These are phyloP conservation scores for Heteromyza rotundicornis DNA, from an alignment of 2,888 invertebrate species.

Conservation along the genomic window DNA sequence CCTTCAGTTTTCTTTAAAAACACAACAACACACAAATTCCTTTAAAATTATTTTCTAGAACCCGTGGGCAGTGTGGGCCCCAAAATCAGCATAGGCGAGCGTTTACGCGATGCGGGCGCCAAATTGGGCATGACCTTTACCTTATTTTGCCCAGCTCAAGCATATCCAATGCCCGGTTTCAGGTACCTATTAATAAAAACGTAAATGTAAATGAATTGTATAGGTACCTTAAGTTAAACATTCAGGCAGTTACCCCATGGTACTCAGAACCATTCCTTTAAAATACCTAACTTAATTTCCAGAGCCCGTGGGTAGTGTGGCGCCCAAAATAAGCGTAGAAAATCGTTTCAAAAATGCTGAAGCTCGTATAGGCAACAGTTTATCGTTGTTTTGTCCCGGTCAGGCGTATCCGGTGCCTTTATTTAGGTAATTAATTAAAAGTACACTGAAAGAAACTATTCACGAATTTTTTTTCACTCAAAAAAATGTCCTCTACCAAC, in stretches of 20 bases:
- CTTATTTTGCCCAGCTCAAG: constrained; percentile 77
- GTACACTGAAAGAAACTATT: no score
- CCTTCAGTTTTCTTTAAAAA: neutral
- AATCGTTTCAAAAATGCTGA: constrained; percentile 69
- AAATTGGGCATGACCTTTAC: constrained; percentile 66
- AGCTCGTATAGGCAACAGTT: constrained; percentile 56
- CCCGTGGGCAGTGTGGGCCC: constrained; percentile 65
- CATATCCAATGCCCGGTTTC: constrained; percentile 75
- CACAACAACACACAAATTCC: neutral
- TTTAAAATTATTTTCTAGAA: constrained; percentile 47
- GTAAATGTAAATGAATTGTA: neutral
- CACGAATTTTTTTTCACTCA: no score
- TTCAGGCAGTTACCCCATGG: constrained; percentile 36
- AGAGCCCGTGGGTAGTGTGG: constrained; percentile 68
- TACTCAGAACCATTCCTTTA: neutral
- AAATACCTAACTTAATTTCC: constrained; percentile 4
- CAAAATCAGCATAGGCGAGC: constrained; percentile 75
- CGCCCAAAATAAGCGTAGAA: constrained; percentile 65
- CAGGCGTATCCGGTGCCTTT: constrained; percentile 75
- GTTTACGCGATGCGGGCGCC: constrained; percentile 66
- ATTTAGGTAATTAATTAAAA: constrained; percentile 64
- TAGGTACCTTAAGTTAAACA: constrained; percentile 6
- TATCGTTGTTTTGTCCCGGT: constrained; percentile 75
- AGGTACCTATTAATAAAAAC: constrained; percentile 64
- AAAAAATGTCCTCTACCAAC: constrained; percentile 27